Percentiles rank a stretch among this genome's conserved stretches.
These are phyloP conservation scores for Drosophila bocki DNA, from an alignment of 1,140 invertebrate species.

Conservation along the genomic window DNA sequence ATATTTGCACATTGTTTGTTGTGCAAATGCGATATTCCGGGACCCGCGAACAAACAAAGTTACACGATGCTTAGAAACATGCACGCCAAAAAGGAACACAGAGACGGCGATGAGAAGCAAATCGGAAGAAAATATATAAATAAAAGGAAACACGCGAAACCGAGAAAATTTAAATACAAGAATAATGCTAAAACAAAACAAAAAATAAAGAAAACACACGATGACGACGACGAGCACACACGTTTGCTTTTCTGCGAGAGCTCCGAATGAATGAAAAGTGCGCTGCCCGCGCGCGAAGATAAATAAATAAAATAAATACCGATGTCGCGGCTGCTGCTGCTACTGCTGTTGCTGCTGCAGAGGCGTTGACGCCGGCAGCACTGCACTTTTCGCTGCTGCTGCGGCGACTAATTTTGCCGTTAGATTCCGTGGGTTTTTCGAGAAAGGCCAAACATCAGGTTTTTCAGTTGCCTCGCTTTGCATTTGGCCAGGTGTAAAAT, in stretches of 20 bases:
- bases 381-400: constrained; percentile 23
- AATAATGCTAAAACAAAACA: constrained; percentile 9
- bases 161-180: constrained; percentile 17
- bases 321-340: constrained; percentile 23
- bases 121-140: constrained; percentile 9
- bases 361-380: constrained; percentile 2
- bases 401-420: constrained; percentile 28
- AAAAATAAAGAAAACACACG: constrained; percentile 22
- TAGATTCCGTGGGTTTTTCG: constrained; percentile 31
- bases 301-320: constrained; percentile 39
- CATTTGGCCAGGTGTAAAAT: constrained; percentile 4
- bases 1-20: constrained; percentile 57
- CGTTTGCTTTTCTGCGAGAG: constrained; percentile 40
- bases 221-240: constrained; percentile 17
- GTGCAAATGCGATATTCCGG: constrained; percentile 44
- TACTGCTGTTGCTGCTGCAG: neutral
- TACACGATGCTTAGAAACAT: constrained; percentile 41
- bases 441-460: constrained; percentile 13
- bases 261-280: constrained; percentile 45
- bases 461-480: constrained; percentile 29
- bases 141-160: constrained; percentile 19
- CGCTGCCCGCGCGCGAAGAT: constrained; percentile 35
- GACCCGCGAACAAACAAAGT: constrained; percentile 31
- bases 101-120: neutral
- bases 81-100: constrained; percentile 1